A percentile compares a stretch with the other conserved stretches of the same genome.
Evolutionary conservation across 2,113 vertebrate species (phyloP).

Genomic region (Formicarius rufipectus): DNA sequence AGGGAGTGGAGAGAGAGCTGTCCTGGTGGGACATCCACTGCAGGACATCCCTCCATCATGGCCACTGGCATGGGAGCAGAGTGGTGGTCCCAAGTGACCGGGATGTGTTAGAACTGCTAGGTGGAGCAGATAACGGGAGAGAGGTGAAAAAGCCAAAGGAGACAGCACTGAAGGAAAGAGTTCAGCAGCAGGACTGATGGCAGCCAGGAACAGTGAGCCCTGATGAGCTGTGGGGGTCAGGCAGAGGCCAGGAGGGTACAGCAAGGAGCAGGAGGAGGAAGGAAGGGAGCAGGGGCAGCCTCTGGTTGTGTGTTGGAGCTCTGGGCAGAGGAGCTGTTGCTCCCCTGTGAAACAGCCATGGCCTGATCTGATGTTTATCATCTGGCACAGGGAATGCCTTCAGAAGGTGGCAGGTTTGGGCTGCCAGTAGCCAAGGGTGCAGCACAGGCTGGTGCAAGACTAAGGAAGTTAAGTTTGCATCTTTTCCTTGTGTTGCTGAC

Average conservation of each 20-base stretch:
- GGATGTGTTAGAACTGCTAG: background rate
- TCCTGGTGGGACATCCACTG: background rate
- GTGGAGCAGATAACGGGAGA: background rate
- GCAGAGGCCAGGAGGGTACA: slow-evolving; percentile 18
- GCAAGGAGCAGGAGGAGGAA: background rate
- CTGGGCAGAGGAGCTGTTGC: background rate
- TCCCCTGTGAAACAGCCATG: background rate
- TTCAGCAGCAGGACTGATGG: background rate
- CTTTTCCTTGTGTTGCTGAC: background rate
- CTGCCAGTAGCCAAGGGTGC: background rate
- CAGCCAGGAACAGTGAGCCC: background rate
- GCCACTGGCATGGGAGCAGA: background rate
- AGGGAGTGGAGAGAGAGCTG: background rate
- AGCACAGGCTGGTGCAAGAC: background rate
- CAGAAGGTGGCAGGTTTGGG: background rate
- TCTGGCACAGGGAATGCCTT: background rate
- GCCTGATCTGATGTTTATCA: background rate
- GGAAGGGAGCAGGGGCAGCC: background rate
- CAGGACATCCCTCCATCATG: background rate
- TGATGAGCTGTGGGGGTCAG: slow-evolving; percentile 25
- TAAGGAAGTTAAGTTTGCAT: background rate
- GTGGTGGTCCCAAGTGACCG: accelerated
- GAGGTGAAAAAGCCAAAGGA: background rate
- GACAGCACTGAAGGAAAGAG: background rate
- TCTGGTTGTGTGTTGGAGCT: background rate